Base-by-base conservation (phyloP, 2,797 vertebrate genomes). In the Enteromius anoplus region DNA sequence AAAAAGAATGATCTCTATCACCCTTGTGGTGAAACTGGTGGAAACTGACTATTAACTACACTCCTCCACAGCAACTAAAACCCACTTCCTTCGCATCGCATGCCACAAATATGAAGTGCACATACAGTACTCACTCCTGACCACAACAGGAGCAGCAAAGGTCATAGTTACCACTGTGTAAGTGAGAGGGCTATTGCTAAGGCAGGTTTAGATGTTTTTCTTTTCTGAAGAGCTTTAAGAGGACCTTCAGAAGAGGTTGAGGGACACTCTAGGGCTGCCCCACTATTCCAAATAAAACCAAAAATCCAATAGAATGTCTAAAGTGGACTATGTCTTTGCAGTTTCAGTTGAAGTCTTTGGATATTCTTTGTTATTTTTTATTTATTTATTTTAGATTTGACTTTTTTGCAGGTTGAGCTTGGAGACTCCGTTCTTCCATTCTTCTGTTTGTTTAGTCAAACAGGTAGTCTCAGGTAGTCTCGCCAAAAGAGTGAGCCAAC, bases 1-100 rank as follows among this genome's bases (percentile, higher is more conserved):
- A 83, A 77, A 76, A 76, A 32, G 23, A 66, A 69, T 75, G 64
- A 68, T 76, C 72, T 81, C 34, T 81, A 81, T 77, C 60, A 81
- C 72, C 84, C 66, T 40, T 85, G 84, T 69, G 34, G 42, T 66
- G 68, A 80, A 84, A 80, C 83, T 78, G 77, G 65, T 85, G 72
- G 72, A 81, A 82, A 84, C 64, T 76, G 80, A 69, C 65, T 71
- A 79, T 69, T 79, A 88, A 87, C 84, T 84, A 86, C 32, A 79
- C 84, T 80, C 87, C 83, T 84, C 47, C 75, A 7, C 85, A 85
- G 81, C 15, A 47, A 69, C 84, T 84, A 72, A 81, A 85, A 53
- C 81, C 69, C 80, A 84, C 83, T 64, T 72, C 32, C 84, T 83
- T 81, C 40, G 69, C 85, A 75, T 86, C 55, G 55, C 60, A 37